Conservation (phyloP, 92 coral and sea anemone species). For the Actinostola sp. region DNA sequence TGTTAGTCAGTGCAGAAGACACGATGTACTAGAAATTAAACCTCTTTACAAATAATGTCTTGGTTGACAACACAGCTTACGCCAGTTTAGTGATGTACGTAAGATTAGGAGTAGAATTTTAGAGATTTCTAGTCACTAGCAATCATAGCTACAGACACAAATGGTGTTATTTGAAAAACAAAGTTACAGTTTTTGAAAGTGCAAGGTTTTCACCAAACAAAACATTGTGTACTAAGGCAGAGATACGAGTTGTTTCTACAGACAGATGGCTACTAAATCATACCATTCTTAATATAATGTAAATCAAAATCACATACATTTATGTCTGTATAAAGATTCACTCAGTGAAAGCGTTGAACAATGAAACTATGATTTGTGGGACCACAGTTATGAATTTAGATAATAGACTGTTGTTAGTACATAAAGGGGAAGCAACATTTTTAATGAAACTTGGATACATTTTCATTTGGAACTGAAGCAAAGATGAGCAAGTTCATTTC, state of each 20-base stretch:
- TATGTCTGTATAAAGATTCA: not conserved
- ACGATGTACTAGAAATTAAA: not conserved
- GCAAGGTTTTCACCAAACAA: too few species aligned
- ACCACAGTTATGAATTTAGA: not conserved
- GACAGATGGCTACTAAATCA: conserved; percentile 44
- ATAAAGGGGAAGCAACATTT: not conserved
- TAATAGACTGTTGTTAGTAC: conserved; percentile 2
- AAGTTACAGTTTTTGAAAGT: not conserved
- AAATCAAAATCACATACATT: conserved; percentile 24
- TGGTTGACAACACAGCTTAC: not conserved
- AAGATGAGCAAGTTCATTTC: conserved; percentile 4
- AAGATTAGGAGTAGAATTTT: too few species aligned
- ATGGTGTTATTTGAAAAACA: not conserved
- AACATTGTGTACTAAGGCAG: not conserved
- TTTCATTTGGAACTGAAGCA: conserved; percentile 1
- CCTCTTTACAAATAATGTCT: not conserved
- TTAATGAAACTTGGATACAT: not conserved
- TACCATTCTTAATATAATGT: conserved; percentile 21
- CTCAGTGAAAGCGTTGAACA: conserved; percentile 1
- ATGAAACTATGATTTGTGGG: conserved; percentile 2
- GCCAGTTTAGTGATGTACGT: too few species aligned
- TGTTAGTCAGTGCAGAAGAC: not conserved
- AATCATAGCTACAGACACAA: too few species aligned
- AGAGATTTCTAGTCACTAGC: too few species aligned
- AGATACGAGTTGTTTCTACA: not conserved